Evolutionary conservation across 1,140 invertebrate species (phyloP).

Genomic region (Cyclargus thomasi): DNA sequence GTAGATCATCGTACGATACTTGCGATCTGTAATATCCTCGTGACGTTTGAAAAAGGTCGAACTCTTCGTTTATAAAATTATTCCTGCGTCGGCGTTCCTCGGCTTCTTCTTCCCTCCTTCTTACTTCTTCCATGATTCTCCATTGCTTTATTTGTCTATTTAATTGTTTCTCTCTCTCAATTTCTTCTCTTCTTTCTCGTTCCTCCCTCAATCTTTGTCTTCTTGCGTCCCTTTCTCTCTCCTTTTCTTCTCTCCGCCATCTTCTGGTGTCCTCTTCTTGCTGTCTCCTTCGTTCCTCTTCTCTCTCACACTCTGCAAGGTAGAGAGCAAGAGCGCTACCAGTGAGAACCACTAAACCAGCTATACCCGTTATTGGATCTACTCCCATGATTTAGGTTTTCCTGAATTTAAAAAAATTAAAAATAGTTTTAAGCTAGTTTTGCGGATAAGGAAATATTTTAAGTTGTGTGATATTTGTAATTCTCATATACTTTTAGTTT

Average conservation of each 20-base stretch:
- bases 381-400: background rate
- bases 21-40: no score
- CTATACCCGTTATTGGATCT: background rate
- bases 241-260: background rate
- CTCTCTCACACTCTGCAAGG: background rate
- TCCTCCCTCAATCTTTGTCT: background rate
- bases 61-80: no score
- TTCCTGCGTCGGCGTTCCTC: no score
- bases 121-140: background rate
- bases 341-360: background rate
- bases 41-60: no score
- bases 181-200: background rate
- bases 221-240: background rate
- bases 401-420: no score
- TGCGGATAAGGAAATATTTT: no score
- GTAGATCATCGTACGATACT: no score
- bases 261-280: background rate
- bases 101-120: background rate
- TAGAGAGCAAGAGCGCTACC: background rate
- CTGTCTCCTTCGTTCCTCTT: background rate
- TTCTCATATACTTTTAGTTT: background rate
- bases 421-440: no score
- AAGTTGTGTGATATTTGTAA: no score
- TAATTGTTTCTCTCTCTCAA: background rate
- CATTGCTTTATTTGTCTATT: background rate